phyloP scores from a whole-genome alignment of 2,888 invertebrate genomes.

The Drosophila rubida region DNA sequence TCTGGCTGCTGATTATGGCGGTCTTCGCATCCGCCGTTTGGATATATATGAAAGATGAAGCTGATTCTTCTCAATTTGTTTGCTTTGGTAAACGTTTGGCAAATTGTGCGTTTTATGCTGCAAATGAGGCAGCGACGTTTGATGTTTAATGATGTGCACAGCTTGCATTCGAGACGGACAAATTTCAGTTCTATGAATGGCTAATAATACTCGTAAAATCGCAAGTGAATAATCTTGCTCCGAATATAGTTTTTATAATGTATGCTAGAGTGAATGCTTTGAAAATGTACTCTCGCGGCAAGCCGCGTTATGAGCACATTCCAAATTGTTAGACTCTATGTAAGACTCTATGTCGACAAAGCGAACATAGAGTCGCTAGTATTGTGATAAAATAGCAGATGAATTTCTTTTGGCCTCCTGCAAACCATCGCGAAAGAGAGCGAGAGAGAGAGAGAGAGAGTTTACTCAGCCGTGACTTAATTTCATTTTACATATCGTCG shows the following conservation, averaged over 20 bases:
- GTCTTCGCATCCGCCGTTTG: conserved; percentile 36
- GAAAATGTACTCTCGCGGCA: too few species aligned
- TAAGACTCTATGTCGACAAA: too few species aligned
- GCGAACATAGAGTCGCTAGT: too few species aligned
- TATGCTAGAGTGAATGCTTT: too few species aligned
- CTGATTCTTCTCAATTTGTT: conserved; percentile 43
- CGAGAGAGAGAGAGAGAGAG: conserved; percentile 41
- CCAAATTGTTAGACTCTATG: too few species aligned
- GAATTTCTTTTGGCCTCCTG: conserved; percentile 26
- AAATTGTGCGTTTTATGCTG: conserved; percentile 75
- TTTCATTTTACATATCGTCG: conserved; percentile 61
- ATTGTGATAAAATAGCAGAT: neutral
- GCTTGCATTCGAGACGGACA: neutral
- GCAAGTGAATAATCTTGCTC: too few species aligned
- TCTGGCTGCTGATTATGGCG: conserved; percentile 51
- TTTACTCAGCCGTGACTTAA: conserved; percentile 74
- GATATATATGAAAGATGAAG: conserved; percentile 8
- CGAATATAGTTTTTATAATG: too few species aligned
- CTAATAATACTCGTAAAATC: neutral
- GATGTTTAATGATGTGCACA: conserved; percentile 57
- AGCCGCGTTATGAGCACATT: too few species aligned
- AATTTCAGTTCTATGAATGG: neutral
- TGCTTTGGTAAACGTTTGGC: conserved; percentile 52
- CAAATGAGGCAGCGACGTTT: conserved; percentile 66
- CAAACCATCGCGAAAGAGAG: conserved; percentile 32